Conservation (phyloP, 2,797 vertebrate species). For the Kryptolebias ocellatus region DNA sequence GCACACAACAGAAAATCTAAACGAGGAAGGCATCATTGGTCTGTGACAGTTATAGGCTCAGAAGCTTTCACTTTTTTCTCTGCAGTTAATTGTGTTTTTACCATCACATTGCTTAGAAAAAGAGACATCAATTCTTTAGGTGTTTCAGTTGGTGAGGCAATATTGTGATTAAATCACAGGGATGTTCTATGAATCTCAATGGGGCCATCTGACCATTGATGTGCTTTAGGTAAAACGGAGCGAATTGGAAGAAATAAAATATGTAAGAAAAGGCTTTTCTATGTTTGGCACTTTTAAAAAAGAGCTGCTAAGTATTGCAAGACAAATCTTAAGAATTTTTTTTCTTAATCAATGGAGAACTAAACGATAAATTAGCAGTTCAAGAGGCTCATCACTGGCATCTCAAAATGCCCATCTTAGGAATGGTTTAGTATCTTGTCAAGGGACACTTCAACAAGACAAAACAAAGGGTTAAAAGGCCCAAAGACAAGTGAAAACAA, state of each 20-base stretch:
- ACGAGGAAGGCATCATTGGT: constrained; percentile 50
- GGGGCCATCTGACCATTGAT: constrained; percentile 58
- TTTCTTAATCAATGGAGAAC: too few species aligned
- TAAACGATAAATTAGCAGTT: not conserved
- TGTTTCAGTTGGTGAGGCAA: constrained; percentile 75
- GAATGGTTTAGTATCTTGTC: too few species aligned
- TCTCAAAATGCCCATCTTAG: constrained; percentile 25
- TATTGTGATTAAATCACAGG: constrained; percentile 64
- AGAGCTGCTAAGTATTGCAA: not conserved
- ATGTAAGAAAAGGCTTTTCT: not conserved
- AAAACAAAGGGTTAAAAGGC: not conserved
- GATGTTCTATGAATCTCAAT: constrained; percentile 67
- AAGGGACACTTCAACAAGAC: not conserved
- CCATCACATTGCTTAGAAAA: constrained; percentile 63
- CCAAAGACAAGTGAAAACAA: constrained; percentile 10
- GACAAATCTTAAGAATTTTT: not conserved
- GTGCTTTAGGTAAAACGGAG: constrained; percentile 13
- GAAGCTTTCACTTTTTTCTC: constrained; percentile 62
- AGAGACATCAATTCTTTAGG: constrained; percentile 76
- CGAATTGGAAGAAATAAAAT: constrained; percentile 10
- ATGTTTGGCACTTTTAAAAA: not conserved
- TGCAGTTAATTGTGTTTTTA: constrained; percentile 68
- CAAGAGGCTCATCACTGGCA: not conserved
- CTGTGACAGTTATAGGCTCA: constrained; percentile 50
- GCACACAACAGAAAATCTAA: constrained; percentile 26